Conservation (phyloP, 2,888 invertebrate species). For the Euzetes globulus region DNA sequence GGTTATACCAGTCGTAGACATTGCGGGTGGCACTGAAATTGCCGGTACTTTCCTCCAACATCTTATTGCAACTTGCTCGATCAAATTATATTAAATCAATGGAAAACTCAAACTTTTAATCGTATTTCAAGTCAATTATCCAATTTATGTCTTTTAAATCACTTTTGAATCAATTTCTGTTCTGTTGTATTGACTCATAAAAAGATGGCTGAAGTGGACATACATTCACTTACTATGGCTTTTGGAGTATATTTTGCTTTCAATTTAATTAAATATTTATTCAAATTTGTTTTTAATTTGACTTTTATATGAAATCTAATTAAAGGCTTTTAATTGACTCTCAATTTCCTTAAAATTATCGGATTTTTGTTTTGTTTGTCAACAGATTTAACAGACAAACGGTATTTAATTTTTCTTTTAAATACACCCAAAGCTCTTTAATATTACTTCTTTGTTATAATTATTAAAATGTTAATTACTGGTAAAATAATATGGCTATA, state of each 20-base stretch:
- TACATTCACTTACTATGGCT: too few relatives aligned
- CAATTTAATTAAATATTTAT: background rate
- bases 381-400: background rate
- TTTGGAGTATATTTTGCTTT: background rate
- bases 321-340: background rate
- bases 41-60: slow-evolving; percentile 38
- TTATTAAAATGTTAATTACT: too few relatives aligned
- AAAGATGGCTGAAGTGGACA: background rate
- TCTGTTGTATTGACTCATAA: background rate
- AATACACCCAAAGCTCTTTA: too few relatives aligned
- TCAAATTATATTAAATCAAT: background rate
- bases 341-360: background rate
- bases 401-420: too few relatives aligned
- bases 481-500: too few relatives aligned
- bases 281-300: background rate
- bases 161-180: background rate
- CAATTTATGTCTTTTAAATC: background rate
- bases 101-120: background rate
- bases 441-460: too few relatives aligned
- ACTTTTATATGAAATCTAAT: too few relatives aligned
- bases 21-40: slow-evolving; percentile 37
- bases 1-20: slow-evolving; percentile 61
- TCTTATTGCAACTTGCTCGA: background rate
- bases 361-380: background rate
- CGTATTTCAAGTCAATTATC: background rate